These are phyloP conservation scores for Dufourea novaeangliae DNA, from an alignment of 1,140 invertebrate species.

Conservation along the genomic window DNA sequence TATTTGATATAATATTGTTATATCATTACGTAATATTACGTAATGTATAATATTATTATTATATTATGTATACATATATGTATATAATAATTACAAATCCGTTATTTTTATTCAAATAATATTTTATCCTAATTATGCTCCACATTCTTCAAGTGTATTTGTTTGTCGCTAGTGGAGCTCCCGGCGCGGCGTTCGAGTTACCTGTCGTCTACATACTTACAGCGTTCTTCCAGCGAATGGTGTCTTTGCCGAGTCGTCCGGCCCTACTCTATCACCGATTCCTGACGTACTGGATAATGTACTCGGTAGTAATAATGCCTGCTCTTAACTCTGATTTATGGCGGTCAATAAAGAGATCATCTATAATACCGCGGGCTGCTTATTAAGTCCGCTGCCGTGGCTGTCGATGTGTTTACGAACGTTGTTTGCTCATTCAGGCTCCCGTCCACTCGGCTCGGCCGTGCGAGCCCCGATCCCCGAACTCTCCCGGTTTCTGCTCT, in stretches of 20 bases:
- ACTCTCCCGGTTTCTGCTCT: not conserved
- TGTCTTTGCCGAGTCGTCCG: conserved; percentile 26
- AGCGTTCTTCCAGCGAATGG: not conserved
- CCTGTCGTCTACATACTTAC: not conserved
- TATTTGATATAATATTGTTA: no score
- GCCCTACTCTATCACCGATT: conserved; percentile 30
- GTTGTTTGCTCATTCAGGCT: conserved; percentile 33
- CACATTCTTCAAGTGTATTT: not conserved
- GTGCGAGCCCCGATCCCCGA: not conserved
- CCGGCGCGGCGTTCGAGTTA: not conserved
- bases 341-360: conserved; percentile 56
- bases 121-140: no score
- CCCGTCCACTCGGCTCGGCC: not conserved
- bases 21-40: no score
- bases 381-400: conserved; percentile 34
- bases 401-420: conserved; percentile 40
- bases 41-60: no score
- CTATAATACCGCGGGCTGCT: conserved; percentile 42
- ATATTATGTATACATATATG: no score
- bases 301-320: conserved; percentile 40
- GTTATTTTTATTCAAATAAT: no score
- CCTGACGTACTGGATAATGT: conserved; percentile 30
- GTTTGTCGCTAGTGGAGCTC: not conserved
- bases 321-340: conserved; percentile 54
- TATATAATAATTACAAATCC: no score